phyloP scores from a whole-genome alignment of 2,888 invertebrate species.

The Pocota personata region DNA sequence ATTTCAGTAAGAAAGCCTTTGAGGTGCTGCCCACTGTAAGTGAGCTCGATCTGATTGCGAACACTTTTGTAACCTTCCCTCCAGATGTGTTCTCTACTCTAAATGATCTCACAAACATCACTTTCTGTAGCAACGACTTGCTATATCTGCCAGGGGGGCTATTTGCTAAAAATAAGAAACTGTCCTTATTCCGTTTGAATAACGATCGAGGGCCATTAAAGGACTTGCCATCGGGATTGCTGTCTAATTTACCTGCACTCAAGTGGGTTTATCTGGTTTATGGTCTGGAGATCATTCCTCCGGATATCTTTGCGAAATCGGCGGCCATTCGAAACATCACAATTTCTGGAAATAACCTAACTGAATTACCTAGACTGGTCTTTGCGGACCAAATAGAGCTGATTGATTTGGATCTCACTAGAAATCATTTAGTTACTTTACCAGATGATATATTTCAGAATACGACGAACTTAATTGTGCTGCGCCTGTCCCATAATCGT shows the following conservation, averaged over 20 bases:
- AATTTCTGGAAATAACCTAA: slow-evolving; percentile 85
- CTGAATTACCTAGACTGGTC: slow-evolving; percentile 85
- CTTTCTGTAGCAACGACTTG: slow-evolving; percentile 88
- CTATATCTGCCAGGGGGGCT: slow-evolving; percentile 85
- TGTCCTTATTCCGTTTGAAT: slow-evolving; percentile 84
- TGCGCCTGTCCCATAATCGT: slow-evolving; percentile 87
- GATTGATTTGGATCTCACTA: slow-evolving; percentile 86
- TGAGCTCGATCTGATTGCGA: slow-evolving; percentile 88
- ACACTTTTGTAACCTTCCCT: slow-evolving; percentile 86
- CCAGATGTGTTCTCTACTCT: slow-evolving; percentile 86
- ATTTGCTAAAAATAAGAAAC: slow-evolving; percentile 84
- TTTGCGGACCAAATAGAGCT: slow-evolving; percentile 87
- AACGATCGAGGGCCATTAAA: slow-evolving; percentile 85
- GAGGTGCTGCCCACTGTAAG: slow-evolving; percentile 86
- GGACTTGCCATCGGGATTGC: slow-evolving; percentile 85
- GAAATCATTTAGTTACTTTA: slow-evolving; percentile 86
- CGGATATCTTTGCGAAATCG: slow-evolving; percentile 86
- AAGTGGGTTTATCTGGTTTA: slow-evolving; percentile 85
- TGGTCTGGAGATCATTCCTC: slow-evolving; percentile 85
- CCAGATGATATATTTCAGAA: slow-evolving; percentile 85
- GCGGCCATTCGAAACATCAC: slow-evolving; percentile 85
- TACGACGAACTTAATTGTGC: slow-evolving; percentile 84
- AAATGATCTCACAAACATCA: slow-evolving; percentile 86
- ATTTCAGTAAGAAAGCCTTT: slow-evolving; percentile 87
- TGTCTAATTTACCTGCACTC: slow-evolving; percentile 85